These are phyloP conservation scores for Oreotragus oreotragus DNA, from an alignment of 2,113 vertebrate species.

Conservation along the genomic window DNA sequence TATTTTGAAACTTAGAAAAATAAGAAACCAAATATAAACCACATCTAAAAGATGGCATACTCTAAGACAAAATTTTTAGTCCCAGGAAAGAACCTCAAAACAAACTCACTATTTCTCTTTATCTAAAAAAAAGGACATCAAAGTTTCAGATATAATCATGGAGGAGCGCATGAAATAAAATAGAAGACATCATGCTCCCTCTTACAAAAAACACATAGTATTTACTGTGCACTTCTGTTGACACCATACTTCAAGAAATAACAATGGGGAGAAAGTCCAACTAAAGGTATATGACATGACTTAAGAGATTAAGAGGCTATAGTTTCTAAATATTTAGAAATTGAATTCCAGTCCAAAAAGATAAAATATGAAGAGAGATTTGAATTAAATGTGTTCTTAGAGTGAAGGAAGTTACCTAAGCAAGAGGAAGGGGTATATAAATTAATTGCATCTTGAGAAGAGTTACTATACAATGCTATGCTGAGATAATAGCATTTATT, in stretches of 20 bases:
- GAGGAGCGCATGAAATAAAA: neutral
- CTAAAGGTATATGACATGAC: neutral
- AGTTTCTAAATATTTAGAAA: neutral
- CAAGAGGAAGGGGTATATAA: neutral
- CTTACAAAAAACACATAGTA: neutral
- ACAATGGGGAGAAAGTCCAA: neutral
- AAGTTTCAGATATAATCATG: slow-evolving; percentile 5
- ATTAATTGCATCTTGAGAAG: neutral
- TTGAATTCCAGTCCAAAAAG: neutral
- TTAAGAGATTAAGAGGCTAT: neutral
- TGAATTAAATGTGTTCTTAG: neutral
- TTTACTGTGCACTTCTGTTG: neutral
- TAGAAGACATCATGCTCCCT: neutral
- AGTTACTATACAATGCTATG: neutral
- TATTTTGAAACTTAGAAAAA: neutral
- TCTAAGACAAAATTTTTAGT: neutral
- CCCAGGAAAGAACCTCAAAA: neutral
- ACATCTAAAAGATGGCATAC: neutral
- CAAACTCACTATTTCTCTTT: neutral
- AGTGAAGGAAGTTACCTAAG: neutral
- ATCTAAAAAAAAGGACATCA: neutral
- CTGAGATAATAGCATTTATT: neutral
- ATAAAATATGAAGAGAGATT: neutral
- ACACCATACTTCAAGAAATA: neutral
- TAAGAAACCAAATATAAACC: slow-evolving; percentile 12